Conservation (phyloP, 2,113 vertebrate genomes). For the Plotosus lineatus region DNA sequence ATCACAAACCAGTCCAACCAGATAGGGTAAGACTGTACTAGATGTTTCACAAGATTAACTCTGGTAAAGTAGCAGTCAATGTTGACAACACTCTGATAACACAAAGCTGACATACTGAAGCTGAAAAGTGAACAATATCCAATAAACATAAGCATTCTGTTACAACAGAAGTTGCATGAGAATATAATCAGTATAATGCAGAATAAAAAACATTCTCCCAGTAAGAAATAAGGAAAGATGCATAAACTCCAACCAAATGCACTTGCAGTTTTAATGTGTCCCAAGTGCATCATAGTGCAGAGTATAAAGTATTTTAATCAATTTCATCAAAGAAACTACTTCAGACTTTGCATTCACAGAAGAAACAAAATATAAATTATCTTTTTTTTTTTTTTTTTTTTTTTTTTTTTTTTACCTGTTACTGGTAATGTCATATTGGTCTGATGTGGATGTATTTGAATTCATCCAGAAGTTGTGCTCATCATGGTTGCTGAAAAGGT, state of each 20-base stretch:
- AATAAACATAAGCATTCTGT: no score
- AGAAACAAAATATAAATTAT: not conserved
- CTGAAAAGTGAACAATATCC: no score
- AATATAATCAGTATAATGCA: not conserved
- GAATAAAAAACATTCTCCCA: not conserved
- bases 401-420: conserved; percentile 24
- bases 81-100: no score
- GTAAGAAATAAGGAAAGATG: not conserved
- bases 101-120: no score
- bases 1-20: no score
- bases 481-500: not conserved
- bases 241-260: not conserved
- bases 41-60: no score
- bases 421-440: not conserved
- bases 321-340: not conserved
- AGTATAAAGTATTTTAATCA: no score
- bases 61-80: no score
- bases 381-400: not conserved
- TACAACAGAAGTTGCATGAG: not conserved
- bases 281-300: not conserved
- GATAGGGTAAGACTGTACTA: no score
- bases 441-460: not conserved
- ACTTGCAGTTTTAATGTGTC: not conserved
- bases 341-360: no score
- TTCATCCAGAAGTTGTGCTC: not conserved